Percentiles rank a stretch among this genome's conserved stretches.
phyloP scores from a whole-genome alignment of 2,888 invertebrate genomes.

The Thymelicus acteon region DNA sequence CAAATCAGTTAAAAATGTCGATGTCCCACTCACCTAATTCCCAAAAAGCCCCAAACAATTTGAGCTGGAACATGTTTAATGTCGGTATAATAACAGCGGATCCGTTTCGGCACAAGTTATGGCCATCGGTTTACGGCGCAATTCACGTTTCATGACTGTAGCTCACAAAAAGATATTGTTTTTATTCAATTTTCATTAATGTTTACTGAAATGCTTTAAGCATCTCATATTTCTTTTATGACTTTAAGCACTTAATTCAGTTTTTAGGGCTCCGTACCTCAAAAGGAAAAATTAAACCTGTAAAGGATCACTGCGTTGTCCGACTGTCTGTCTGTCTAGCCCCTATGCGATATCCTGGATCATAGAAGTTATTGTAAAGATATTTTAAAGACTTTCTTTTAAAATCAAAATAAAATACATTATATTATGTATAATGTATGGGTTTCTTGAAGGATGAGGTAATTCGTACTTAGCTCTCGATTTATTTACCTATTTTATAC shows the following conservation, averaged over 20 bases:
- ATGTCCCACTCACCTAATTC: conserved; percentile 6
- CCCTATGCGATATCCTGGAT: too few relatives aligned
- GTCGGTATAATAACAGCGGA: conserved; percentile 25
- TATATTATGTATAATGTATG: too few relatives aligned
- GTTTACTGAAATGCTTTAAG: background rate
- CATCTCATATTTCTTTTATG: background rate
- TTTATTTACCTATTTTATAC: too few relatives aligned
- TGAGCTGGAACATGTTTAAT: conserved; percentile 15
- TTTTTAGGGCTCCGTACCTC: too few relatives aligned
- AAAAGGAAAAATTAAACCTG: too few relatives aligned
- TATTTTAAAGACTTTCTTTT: too few relatives aligned
- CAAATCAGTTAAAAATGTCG: conserved; percentile 1
- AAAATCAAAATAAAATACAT: too few relatives aligned
- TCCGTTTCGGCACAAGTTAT: conserved; percentile 29
- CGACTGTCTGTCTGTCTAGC: too few relatives aligned
- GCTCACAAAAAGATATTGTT: conserved; percentile 26
- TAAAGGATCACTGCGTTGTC: too few relatives aligned
- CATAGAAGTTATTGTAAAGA: too few relatives aligned
- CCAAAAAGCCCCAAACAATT: conserved; percentile 15
- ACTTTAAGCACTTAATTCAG: background rate
- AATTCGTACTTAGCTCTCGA: too few relatives aligned
- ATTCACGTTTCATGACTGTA: conserved; percentile 34
- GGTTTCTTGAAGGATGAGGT: too few relatives aligned
- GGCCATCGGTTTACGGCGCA: conserved; percentile 28
- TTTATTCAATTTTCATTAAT: conserved; percentile 24